These are phyloP conservation scores for Tetrao urogallus DNA, from an alignment of 2,113 vertebrate species.

Conservation along the genomic window DNA sequence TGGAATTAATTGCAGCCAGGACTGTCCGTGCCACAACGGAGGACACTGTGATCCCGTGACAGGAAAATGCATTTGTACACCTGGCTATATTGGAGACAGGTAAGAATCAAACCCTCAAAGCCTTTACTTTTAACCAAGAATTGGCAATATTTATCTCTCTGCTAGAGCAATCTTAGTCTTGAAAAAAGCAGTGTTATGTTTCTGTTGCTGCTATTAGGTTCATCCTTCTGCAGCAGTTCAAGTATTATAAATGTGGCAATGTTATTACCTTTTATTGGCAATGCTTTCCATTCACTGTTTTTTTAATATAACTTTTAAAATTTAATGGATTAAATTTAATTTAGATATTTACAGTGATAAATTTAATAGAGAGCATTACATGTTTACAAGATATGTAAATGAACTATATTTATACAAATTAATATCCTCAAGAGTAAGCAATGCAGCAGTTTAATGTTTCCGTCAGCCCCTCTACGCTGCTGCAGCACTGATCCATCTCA, in stretches of 20 bases:
- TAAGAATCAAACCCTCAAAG: conserved; percentile 66
- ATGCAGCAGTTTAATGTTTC: conserved; percentile 44
- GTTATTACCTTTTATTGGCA: conserved; percentile 63
- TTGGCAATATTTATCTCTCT: conserved; percentile 20
- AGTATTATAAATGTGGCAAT: conserved; percentile 51
- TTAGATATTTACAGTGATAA: conserved; percentile 75
- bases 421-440: conserved; percentile 70
- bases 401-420: conserved; percentile 68
- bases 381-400: conserved; percentile 79
- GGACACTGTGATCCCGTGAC: conserved; percentile 94
- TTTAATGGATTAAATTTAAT: conserved; percentile 77
- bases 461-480: conserved; percentile 10
- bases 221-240: conserved; percentile 52
- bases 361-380: conserved; percentile 68
- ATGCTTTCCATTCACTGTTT: conserved; percentile 45
- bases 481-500: conserved; percentile 28
- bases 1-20: conserved; percentile 95
- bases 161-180: conserved; percentile 8
- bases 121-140: not conserved
- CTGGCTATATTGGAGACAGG: conserved; percentile 96
- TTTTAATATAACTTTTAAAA: conserved; percentile 66
- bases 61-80: conserved; percentile 91
- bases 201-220: conserved; percentile 49
- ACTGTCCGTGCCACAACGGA: conserved; percentile 94
- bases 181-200: conserved; percentile 33